Percentiles rank a stretch among this genome's conserved stretches.
These are phyloP conservation scores for Lordiphosa stackelbergi DNA, from an alignment of 1,140 invertebrate genomes.

Conservation along the genomic window DNA sequence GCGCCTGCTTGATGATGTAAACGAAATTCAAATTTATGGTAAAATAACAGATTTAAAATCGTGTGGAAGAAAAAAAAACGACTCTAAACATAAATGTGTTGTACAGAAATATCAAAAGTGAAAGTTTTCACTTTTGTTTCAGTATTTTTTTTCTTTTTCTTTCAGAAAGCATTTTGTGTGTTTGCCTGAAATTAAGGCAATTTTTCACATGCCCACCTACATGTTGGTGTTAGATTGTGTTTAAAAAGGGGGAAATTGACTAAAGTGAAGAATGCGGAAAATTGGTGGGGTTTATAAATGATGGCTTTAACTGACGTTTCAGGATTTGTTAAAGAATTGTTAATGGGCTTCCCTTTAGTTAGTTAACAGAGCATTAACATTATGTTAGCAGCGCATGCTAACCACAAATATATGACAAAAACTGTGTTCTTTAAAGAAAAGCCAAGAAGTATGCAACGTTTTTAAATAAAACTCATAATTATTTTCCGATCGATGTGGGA, in stretches of 20 bases:
- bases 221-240: constrained; percentile 1
- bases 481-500: too few relatives aligned
- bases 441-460: too few relatives aligned
- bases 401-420: too few relatives aligned
- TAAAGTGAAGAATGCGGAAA: background rate
- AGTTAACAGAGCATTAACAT: too few relatives aligned
- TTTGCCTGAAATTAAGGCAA: constrained; percentile 27
- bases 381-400: too few relatives aligned
- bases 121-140: constrained; percentile 62
- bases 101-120: constrained; percentile 54
- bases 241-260: background rate
- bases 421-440: too few relatives aligned
- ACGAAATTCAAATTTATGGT: constrained; percentile 61
- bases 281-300: too few relatives aligned
- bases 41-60: constrained; percentile 50
- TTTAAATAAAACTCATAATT: too few relatives aligned
- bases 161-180: constrained; percentile 11
- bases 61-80: constrained; percentile 22
- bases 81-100: constrained; percentile 42
- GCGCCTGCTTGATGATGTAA: constrained; percentile 47
- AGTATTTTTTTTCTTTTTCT: constrained; percentile 30
- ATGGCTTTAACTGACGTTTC: too few relatives aligned
- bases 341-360: too few relatives aligned
- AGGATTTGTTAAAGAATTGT: too few relatives aligned
- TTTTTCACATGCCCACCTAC: constrained; percentile 34